Evolutionary conservation across 2,113 vertebrate genomes (phyloP).

Genomic region (Toxotes jaculatrix): DNA sequence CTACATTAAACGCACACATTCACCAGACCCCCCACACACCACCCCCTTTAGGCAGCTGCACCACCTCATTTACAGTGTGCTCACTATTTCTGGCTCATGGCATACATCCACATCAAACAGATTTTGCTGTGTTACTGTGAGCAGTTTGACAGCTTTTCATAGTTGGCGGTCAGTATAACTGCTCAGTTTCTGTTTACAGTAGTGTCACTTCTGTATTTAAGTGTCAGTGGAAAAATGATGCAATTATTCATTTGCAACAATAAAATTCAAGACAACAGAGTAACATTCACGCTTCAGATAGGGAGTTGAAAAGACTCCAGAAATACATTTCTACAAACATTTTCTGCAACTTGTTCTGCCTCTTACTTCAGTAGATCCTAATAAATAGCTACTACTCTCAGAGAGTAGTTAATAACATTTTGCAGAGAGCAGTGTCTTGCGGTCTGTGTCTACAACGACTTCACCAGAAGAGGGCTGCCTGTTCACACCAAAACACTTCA

Average conservation of each 20-base stretch:
- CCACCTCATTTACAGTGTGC: background rate
- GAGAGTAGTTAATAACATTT: background rate
- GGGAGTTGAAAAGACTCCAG: too few relatives aligned
- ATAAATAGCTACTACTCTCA: background rate
- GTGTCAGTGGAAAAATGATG: background rate
- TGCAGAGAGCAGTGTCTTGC: background rate
- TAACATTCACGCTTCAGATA: too few relatives aligned
- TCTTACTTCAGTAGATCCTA: background rate
- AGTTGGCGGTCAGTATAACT: background rate
- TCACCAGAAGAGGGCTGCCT: conserved; percentile 42
- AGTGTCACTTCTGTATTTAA: background rate
- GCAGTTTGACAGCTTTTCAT: background rate
- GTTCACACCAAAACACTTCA: background rate
- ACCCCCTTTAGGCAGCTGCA: background rate
- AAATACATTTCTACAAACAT: too few relatives aligned
- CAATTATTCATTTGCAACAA: background rate
- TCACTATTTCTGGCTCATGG: background rate
- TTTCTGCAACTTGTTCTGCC: background rate
- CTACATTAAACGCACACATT: conserved; percentile 22
- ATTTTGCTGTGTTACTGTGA: background rate
- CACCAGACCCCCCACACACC: background rate
- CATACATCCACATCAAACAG: background rate
- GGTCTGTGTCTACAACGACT: background rate
- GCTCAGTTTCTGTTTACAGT: background rate
- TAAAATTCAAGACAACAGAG: background rate